Conservation (phyloP, 35 echinoderm and acorn worm genomes). For the Patiria miniata region DNA sequence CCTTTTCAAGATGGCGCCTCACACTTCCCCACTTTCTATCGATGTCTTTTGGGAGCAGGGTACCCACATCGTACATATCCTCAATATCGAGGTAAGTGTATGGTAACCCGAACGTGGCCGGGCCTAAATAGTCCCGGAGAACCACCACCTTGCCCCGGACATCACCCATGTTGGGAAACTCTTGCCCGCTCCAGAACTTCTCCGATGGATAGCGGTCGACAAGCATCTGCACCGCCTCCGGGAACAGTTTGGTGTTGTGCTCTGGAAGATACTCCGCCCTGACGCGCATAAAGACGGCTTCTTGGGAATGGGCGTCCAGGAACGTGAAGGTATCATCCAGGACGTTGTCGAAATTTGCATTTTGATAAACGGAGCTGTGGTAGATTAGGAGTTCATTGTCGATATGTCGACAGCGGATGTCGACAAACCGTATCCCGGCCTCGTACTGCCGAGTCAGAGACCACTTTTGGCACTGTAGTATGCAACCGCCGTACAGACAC, state of each 20-base stretch:
- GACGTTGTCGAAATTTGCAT: slow-evolving; percentile 20
- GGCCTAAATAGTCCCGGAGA: neutral
- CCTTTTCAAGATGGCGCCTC: neutral
- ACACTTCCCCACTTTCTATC: neutral
- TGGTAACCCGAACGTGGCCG: neutral
- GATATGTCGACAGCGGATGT: slow-evolving; percentile 23
- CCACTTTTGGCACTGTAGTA: neutral
- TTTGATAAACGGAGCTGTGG: slow-evolving; percentile 1
- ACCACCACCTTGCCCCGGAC: neutral
- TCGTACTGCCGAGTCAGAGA: neutral
- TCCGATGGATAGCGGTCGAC: neutral
- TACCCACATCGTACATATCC: neutral
- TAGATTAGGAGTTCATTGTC: neutral
- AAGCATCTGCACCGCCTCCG: neutral
- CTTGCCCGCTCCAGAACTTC: neutral
- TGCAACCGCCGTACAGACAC: neutral
- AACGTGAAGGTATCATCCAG: neutral
- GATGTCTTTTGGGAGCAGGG: neutral
- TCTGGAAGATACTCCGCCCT: slow-evolving; percentile 6
- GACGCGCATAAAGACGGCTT: slow-evolving; percentile 25
- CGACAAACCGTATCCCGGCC: slow-evolving; percentile 20
- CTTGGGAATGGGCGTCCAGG: neutral
- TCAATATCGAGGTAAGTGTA: slow-evolving; percentile 13
- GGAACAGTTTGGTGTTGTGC: neutral
- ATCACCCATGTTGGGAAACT: neutral